Percentiles rank a stretch among this genome's conserved stretches.
Evolutionary conservation across 2,797 vertebrate genomes (phyloP).

Genomic region (Sylvia borin): DNA sequence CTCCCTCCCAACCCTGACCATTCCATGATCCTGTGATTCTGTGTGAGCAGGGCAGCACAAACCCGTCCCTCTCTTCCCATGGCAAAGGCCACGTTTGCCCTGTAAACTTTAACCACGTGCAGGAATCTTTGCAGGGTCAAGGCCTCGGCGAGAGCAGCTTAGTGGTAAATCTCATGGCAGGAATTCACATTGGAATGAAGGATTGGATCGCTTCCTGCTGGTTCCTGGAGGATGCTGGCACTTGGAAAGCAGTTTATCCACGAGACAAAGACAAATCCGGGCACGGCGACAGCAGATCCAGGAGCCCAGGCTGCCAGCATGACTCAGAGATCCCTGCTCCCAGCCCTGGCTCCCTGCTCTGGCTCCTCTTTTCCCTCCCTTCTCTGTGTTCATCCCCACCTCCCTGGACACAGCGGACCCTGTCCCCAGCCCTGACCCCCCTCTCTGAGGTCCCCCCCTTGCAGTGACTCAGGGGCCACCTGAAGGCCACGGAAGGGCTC

Average conservation of each 20-base stretch:
- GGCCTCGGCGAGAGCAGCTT: background rate
- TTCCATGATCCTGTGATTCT: background rate
- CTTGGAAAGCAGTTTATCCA: background rate
- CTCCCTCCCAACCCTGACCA: rapidly evolving
- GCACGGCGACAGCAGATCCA: background rate
- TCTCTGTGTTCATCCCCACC: background rate
- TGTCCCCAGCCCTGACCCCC: background rate
- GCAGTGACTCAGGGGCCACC: background rate
- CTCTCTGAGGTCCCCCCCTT: background rate
- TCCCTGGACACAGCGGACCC: rapidly evolving
- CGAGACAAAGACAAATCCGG: background rate
- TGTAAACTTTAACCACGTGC: background rate
- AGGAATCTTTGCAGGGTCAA: background rate
- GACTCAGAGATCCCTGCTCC: background rate
- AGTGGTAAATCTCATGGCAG: background rate
- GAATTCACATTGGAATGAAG: background rate
- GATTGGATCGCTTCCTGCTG: background rate
- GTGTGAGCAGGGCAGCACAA: rapidly evolving
- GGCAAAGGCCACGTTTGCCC: background rate
- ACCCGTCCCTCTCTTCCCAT: rapidly evolving
- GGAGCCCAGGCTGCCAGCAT: background rate
- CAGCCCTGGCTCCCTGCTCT: background rate
- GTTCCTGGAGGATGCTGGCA: background rate
- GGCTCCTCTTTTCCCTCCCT: background rate
- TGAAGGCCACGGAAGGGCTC: background rate